Base-by-base conservation (phyloP, 2,113 vertebrate genomes). In the Henicopernis longicauda region DNA sequence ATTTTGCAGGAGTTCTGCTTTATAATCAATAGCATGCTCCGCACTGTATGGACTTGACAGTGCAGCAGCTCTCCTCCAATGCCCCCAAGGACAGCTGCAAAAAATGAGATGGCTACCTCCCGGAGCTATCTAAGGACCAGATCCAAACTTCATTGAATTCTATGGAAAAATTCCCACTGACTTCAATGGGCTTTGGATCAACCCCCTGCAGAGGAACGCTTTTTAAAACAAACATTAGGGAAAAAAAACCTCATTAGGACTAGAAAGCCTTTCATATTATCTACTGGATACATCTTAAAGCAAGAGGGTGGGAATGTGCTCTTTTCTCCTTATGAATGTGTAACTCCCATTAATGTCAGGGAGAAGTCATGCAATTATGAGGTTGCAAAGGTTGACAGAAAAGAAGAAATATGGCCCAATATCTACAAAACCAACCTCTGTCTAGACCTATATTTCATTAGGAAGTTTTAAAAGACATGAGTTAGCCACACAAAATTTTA, bases 101-200 rank as follows among this genome's bases (percentile, higher is more conserved):
- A 95, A 97, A 97, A 97, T 93, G 91, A 95, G 93, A 57, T 85
- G 54, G 42, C 91, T 85, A 59, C 96, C 97, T 96, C 97, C 95
- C 0, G 16, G 95, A 97, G 95, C 95, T 93, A 95, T 96, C 93
- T 89, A 77, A 95, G 93, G 94, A 82, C 16, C 84, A 94, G 87
- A 91, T 91, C 94, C 96, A 96, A 95, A 97, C 89, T 88, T 82
- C 94, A 96, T 71, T 95, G 91, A 95, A 95, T 96, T 96, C 97
- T 91, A 40, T 74, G 84, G 93, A 73, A 97, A 97, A 95, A 91
- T 94, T 95, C 93, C 95, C 95, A 97, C 93, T 96, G 95, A 97
- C 95, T 96, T 97, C 96, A 97, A 95, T 91, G 74, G 93, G 94
- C 91, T 93, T 95, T 83, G 91, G 91, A 96, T 96, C 89, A 94